Base-by-base conservation (phyloP, 2,888 invertebrate genomes). In the Plutella xylostella region DNA sequence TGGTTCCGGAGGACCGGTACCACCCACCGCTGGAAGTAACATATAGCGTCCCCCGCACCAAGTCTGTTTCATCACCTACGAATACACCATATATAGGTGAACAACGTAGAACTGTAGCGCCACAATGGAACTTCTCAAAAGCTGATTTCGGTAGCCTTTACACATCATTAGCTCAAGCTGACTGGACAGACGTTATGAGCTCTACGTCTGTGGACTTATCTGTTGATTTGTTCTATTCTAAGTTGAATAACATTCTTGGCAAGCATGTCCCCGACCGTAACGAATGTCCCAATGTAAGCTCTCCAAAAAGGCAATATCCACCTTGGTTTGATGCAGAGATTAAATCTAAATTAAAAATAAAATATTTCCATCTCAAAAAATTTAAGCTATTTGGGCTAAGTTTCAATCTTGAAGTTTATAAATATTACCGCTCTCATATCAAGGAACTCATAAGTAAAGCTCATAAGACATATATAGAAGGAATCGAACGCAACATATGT, bases 341-440 rank as follows among this genome's bases (percentile, higher is more conserved):
- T 22, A 39, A 22, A 18, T 22, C 39, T 14, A 21, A 39, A 39
- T 17, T 22, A 22, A 14, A 22, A 39, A 22, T 39, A 21, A 39
- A 39, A 15, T 39, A 22, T 39, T 39, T 39, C 22, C 39, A 39
- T 39, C 19, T 39, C n/a, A 39, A 39, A 19, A 20, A 22, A 14
- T 38, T 22, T 22, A 38, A 38, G 21, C n/a, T 9, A 12, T 20
- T 20, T 9, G 39, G 39, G n/a, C n/a, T 22, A 39, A 22, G 14
- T 9, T 39, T 39, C 22, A 39, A 39, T 22, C 14, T 12, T n/a
- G 39, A 39, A 22, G 14, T 39, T 22, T 39, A 14, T 22, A 39
- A 17, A n/a, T 39, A 39, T 19, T 21, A 39, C 17, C 12, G 39
- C 7, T 19, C 14, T 21, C 25, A 22, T n/a, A 19, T 39, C 12